phyloP scores from a whole-genome alignment of 2,888 invertebrate genomes.

The Zygothrica quintamaculata region DNA sequence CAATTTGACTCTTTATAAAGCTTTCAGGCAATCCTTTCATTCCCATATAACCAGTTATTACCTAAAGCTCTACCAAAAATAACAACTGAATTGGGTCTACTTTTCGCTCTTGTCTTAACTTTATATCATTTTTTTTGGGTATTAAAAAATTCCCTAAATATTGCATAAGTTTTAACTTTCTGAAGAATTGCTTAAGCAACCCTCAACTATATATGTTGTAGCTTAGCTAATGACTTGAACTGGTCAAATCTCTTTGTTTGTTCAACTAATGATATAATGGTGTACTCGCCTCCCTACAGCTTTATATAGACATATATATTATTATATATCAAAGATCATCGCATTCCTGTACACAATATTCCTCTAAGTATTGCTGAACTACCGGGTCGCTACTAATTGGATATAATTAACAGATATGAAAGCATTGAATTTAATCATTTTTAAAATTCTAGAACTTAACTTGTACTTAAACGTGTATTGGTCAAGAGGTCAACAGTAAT shows the following conservation, averaged over 20 bases:
- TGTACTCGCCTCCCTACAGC: neutral
- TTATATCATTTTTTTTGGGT: no score
- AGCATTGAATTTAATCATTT: conserved; percentile 17
- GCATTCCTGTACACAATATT: neutral
- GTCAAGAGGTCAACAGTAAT: conserved; percentile 65
- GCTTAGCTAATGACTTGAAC: no score
- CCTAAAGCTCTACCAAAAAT: no score
- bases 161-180: no score
- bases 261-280: conserved; percentile 28
- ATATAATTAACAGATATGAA: conserved; percentile 45
- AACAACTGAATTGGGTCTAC: no score
- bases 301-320: neutral
- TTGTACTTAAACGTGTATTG: conserved; percentile 18
- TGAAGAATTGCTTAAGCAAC: no score
- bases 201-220: no score
- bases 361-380: neutral
- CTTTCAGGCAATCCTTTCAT: neutral
- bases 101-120: no score
- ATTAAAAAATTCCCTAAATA: no score
- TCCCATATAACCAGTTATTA: neutral
- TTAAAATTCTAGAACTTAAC: neutral
- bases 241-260: conserved; percentile 3
- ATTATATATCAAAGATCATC: conserved; percentile 19
- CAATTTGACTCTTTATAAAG: conserved; percentile 16
- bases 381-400: conserved; percentile 26